Percentiles rank a stretch among this genome's conserved stretches.
Conservation (phyloP, 2,888 invertebrate genomes). For the Allophyes oxyacanthae region DNA sequence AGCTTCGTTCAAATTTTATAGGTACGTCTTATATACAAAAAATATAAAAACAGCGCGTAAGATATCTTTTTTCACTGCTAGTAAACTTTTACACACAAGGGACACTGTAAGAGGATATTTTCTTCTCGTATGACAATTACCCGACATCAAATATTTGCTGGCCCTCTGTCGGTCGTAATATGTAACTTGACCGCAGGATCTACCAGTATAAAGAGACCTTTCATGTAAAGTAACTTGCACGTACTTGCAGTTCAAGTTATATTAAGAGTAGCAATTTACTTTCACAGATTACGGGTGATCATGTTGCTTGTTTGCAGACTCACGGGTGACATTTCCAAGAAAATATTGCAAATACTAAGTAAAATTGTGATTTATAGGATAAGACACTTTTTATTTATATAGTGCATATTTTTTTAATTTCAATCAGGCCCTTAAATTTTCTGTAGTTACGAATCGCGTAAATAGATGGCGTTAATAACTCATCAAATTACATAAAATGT, state of each 20-base stretch:
- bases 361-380: conserved; percentile 29
- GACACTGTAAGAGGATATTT: conserved; percentile 63
- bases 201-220: conserved; percentile 52
- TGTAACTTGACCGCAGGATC: conserved; percentile 75
- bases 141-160: conserved; percentile 85
- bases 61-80: conserved; percentile 45
- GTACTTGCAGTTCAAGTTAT: conserved; percentile 48
- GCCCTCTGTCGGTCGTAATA: conserved; percentile 83
- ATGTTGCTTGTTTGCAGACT: conserved; percentile 85
- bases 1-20: too few species aligned
- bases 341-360: conserved; percentile 66
- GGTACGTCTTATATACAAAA: neutral
- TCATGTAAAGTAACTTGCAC: neutral
- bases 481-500: too few species aligned
- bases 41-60: conserved; percentile 30
- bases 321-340: conserved; percentile 74
- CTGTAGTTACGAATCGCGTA: neutral
- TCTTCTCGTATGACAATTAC: conserved; percentile 85
- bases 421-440: too few species aligned
- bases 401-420: neutral
- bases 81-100: conserved; percentile 53
- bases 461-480: conserved; percentile 12
- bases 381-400: neutral
- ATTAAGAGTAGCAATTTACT: conserved; percentile 73
- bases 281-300: conserved; percentile 75